These are phyloP conservation scores for Lithophane socia DNA, from an alignment of 2,888 invertebrate species.

Conservation along the genomic window DNA sequence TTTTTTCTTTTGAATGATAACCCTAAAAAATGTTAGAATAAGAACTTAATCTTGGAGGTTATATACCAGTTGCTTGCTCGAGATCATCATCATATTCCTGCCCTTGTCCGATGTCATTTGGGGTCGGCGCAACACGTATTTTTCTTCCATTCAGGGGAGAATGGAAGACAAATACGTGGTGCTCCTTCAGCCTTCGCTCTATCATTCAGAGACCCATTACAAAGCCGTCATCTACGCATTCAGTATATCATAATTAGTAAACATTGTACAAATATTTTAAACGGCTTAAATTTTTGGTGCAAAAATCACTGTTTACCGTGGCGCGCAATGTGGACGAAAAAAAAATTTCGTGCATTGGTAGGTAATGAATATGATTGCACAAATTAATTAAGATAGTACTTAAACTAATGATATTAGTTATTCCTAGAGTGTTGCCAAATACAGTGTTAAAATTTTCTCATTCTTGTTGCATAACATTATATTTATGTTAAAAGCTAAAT, in stretches of 20 bases:
- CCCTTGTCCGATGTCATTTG: background rate
- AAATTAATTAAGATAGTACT: background rate
- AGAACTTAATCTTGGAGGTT: background rate
- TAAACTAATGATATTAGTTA: background rate
- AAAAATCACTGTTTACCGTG: background rate
- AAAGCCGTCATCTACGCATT: background rate
- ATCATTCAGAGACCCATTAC: background rate
- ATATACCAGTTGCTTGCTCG: background rate
- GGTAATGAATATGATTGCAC: background rate
- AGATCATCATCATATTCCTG: background rate
- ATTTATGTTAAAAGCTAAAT: constrained; percentile 23
- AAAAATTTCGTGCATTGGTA: background rate
- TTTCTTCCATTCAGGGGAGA: no score
- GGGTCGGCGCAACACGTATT: no score
- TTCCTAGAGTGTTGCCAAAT: constrained; percentile 7
- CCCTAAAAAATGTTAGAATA: background rate
- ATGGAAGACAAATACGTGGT: no score
- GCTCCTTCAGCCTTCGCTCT: no score
- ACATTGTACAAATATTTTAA: background rate
- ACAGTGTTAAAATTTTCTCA: constrained; percentile 18
- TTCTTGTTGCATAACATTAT: constrained; percentile 23
- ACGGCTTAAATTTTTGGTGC: background rate
- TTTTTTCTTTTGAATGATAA: no score
- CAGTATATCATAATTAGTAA: background rate
- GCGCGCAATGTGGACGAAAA: background rate